These are phyloP conservation scores for Laspeyria flexula DNA, from an alignment of 2,888 invertebrate genomes.

Conservation along the genomic window DNA sequence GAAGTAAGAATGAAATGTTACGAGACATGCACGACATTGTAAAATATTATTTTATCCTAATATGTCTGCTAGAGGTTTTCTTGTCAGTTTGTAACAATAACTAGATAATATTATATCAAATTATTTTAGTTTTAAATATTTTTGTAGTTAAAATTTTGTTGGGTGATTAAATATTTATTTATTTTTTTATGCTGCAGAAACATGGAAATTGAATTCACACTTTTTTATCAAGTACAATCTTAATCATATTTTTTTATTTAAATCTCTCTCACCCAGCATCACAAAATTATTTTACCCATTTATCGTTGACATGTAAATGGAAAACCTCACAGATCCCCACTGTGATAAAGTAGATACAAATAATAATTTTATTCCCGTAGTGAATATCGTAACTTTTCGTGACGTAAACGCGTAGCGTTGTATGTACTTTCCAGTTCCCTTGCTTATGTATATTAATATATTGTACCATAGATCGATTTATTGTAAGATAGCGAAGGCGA, in stretches of 20 bases:
- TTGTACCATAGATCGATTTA: slow-evolving; percentile 10
- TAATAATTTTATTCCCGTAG: slow-evolving; percentile 61
- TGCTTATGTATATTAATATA: slow-evolving; percentile 20
- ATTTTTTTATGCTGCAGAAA: too few relatives aligned
- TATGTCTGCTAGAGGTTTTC: slow-evolving; percentile 54
- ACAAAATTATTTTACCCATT: not conserved
- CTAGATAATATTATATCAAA: too few relatives aligned
- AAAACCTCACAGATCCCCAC: slow-evolving; percentile 73
- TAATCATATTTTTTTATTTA: not conserved
- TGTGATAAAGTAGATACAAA: slow-evolving; percentile 71
- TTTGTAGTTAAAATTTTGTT: not conserved
- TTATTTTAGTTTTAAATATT: slow-evolving; percentile 16
- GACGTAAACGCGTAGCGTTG: slow-evolving; percentile 54
- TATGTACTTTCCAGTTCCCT: slow-evolving; percentile 33
- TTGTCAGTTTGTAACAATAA: slow-evolving; percentile 16
- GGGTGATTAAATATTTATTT: too few relatives aligned
- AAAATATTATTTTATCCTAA: slow-evolving; percentile 47
- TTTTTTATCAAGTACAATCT: not conserved
- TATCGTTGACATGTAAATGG: slow-evolving; percentile 15
- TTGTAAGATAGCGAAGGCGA: slow-evolving; percentile 18
- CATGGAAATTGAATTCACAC: not conserved
- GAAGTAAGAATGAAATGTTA: slow-evolving; percentile 16
- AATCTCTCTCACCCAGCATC: not conserved
- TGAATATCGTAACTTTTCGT: slow-evolving; percentile 45
- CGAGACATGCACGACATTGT: slow-evolving; percentile 33